phyloP scores from a whole-genome alignment of 2,113 vertebrate genomes.

The Chrysemys picta region DNA sequence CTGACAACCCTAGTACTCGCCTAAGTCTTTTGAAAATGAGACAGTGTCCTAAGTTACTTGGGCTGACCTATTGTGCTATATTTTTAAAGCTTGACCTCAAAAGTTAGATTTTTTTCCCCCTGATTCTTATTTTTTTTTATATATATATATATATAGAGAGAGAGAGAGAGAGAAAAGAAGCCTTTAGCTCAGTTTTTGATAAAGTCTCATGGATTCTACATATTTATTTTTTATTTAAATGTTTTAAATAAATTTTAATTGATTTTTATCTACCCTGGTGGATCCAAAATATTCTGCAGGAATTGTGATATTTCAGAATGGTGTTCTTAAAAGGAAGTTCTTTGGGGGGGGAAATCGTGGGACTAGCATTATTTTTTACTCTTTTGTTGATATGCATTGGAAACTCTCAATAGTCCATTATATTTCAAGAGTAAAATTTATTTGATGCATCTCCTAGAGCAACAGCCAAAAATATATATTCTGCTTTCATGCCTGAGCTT shows the following conservation, averaged over 20 bases:
- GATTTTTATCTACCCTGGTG: background rate
- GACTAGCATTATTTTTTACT: background rate
- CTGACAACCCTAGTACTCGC: background rate
- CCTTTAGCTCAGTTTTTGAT: background rate
- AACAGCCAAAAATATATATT: conserved; percentile 51
- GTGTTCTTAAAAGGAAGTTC: background rate
- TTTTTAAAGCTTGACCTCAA: background rate
- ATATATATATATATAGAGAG: no score
- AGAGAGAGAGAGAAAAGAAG: no score
- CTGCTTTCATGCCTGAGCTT: conserved; percentile 44
- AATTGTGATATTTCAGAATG: background rate
- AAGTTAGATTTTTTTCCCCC: background rate
- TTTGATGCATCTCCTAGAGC: conserved; percentile 25
- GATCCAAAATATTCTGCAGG: background rate
- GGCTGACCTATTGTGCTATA: background rate
- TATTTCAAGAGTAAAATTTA: background rate
- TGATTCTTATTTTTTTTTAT: background rate
- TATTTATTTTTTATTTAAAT: background rate
- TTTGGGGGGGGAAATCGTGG: rapidly evolving
- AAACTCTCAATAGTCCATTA: background rate
- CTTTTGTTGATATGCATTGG: background rate
- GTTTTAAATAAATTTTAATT: background rate
- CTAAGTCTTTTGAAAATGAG: background rate
- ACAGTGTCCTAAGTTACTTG: background rate
- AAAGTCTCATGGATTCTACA: background rate